Conservation (phyloP, 1,140 invertebrate species). For the Melitaea cinxia region DNA sequence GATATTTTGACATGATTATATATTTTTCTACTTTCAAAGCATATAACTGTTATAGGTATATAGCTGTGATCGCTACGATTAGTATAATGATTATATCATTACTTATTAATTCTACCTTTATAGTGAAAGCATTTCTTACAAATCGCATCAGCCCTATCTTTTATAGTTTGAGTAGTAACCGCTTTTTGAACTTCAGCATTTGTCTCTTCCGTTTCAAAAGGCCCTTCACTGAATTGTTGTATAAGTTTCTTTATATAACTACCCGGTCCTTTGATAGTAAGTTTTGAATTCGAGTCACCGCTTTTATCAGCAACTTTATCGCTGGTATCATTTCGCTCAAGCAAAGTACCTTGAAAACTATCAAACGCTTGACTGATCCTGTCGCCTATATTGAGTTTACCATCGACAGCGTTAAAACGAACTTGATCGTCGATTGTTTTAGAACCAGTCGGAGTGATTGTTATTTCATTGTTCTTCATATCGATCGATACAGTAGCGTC, state of each 20-base stretch:
- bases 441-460: slow-evolving; percentile 66
- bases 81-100: slow-evolving; percentile 19
- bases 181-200: slow-evolving; percentile 64
- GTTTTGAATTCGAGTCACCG: slow-evolving; percentile 52
- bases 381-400: slow-evolving; percentile 65
- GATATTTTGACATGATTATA: slow-evolving; percentile 3
- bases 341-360: slow-evolving; percentile 56
- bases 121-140: slow-evolving; percentile 81
- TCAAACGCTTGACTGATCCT: slow-evolving; percentile 60
- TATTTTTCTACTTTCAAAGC: background rate
- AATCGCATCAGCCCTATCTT: slow-evolving; percentile 75
- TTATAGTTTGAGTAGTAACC: slow-evolving; percentile 58
- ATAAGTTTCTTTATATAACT: slow-evolving; percentile 77
- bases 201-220: slow-evolving; percentile 66
- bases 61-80: background rate
- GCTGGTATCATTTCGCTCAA: slow-evolving; percentile 42
- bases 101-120: slow-evolving; percentile 73
- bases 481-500: slow-evolving; percentile 72
- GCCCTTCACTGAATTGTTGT: slow-evolving; percentile 78
- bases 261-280: slow-evolving; percentile 70
- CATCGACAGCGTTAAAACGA: slow-evolving; percentile 53
- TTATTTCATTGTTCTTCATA: slow-evolving; percentile 69
- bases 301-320: slow-evolving; percentile 35
- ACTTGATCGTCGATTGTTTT: slow-evolving; percentile 52
- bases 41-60: background rate